Conservation (phyloP, 1,140 invertebrate genomes). For the Melanaphis sacchari region DNA sequence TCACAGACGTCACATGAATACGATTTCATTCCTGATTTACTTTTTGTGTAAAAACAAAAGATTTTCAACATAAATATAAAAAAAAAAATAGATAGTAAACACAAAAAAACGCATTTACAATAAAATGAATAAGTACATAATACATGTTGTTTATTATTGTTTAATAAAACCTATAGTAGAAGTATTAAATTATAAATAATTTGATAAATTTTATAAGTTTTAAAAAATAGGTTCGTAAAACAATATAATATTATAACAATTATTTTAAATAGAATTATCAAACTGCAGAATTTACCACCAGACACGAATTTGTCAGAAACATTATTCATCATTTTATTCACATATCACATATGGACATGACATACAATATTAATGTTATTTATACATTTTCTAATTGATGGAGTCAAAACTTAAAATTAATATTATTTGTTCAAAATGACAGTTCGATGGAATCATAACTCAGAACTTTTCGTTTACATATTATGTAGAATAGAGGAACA, state of each 20-base stretch:
- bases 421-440: background rate
- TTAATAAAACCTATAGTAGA: background rate
- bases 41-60: too few relatives aligned
- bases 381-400: background rate
- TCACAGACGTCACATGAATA: too few relatives aligned
- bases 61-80: background rate
- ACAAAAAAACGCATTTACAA: background rate
- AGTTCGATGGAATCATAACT: background rate
- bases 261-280: background rate
- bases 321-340: background rate
- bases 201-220: background rate
- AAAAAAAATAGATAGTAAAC: too few relatives aligned
- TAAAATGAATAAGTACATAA: background rate
- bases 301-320: background rate
- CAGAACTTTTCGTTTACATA: background rate
- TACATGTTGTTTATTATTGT: background rate
- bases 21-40: too few relatives aligned
- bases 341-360: background rate
- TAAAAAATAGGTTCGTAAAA: background rate
- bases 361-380: background rate
- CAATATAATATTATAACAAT: background rate
- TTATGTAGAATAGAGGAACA: background rate
- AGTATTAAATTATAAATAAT: background rate
- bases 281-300: background rate
- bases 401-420: background rate